These are phyloP conservation scores for Sterna hirundo DNA, from an alignment of 2,113 vertebrate species.

Conservation along the genomic window DNA sequence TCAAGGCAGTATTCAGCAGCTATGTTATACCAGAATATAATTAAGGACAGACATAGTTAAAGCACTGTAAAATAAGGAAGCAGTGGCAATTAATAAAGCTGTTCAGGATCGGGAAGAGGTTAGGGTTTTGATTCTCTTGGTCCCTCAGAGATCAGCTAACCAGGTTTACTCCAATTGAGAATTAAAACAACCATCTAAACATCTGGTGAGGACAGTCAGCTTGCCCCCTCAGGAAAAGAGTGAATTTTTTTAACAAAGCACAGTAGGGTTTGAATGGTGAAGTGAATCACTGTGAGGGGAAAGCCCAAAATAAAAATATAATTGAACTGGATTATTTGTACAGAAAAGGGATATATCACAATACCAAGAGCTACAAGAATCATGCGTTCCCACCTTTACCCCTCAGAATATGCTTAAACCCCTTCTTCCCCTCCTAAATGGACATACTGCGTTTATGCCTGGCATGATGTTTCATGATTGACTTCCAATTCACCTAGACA, in stretches of 20 bases:
- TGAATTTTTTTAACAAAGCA: not conserved
- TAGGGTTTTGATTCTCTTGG: not conserved
- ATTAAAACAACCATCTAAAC: not conserved
- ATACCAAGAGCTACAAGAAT: not conserved
- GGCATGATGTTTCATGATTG: not conserved
- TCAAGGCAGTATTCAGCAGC: not conserved
- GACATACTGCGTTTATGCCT: too few relatives aligned
- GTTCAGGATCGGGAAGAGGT: not conserved
- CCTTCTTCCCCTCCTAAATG: not conserved
- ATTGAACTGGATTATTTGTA: not conserved
- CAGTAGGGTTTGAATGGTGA: not conserved
- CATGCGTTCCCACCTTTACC: not conserved
- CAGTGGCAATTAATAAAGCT: not conserved
- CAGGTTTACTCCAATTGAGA: not conserved
- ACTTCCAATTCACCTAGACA: not conserved
- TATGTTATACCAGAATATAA: not conserved
- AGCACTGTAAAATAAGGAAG: not conserved
- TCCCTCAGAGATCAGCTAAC: not conserved
- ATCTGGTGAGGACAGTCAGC: not conserved
- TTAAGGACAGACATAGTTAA: not conserved
- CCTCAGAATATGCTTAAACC: not conserved
- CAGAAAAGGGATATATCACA: not conserved
- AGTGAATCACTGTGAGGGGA: not conserved
- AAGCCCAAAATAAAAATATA: not conserved
- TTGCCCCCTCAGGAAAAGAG: not conserved